Evolutionary conservation across 1,140 invertebrate genomes (phyloP).

Genomic region (Myzus persicae): DNA sequence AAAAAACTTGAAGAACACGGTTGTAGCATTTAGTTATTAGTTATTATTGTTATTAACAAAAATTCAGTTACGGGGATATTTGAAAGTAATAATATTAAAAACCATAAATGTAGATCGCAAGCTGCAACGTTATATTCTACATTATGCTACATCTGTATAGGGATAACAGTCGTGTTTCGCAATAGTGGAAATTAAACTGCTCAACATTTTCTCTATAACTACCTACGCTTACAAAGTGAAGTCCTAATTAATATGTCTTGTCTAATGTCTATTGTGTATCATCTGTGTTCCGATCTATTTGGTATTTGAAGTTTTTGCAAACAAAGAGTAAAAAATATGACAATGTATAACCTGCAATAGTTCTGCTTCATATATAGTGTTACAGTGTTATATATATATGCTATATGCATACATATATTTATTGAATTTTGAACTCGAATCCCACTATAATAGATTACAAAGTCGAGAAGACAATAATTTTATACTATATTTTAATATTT

Average conservation of each 20-base stretch:
- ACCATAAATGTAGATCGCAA: neutral
- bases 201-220: neutral
- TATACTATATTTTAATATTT: neutral
- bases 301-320: neutral
- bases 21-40: constrained; percentile 3
- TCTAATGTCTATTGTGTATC: neutral
- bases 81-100: constrained; percentile 5
- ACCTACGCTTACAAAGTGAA: neutral
- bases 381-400: neutral
- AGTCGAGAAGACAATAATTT: neutral
- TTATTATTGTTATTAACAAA: neutral
- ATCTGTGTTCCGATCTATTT: neutral
- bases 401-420: too few species aligned
- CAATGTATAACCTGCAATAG: neutral
- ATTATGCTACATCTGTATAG: neutral
- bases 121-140: neutral
- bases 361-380: neutral
- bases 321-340: neutral
- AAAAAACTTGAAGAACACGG: neutral
- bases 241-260: neutral
- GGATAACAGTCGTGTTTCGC: neutral
- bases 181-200: neutral
- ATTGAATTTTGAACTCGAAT: neutral
- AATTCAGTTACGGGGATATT: neutral
- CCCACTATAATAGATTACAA: neutral